Evolutionary conservation across 1,140 invertebrate genomes (phyloP), one percentile per base, ranked within the genome.

Genomic region (Leptinotarsa undecemlineata): DNA sequence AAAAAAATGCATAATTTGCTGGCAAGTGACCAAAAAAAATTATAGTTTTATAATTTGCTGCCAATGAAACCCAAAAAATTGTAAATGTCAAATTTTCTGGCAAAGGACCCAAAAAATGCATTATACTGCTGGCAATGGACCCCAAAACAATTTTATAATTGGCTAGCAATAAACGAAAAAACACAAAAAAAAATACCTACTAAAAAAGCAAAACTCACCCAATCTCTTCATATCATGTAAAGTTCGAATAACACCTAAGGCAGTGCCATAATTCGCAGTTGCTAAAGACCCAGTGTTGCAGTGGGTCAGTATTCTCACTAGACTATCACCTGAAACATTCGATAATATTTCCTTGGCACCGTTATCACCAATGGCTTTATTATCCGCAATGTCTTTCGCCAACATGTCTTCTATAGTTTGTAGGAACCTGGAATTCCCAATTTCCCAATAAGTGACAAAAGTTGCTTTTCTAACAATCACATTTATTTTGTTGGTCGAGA

Each of bases 271-370:
- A 71, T 95, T 97, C 74, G 95, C 95, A 33, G 98, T 99, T 3
- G 98, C 98, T 76, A 99, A 87, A 8, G 96, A 96, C 0, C 98
- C 98, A 14, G 98, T 99, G 85, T 99, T 99, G 84, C 98, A 99
- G 84, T 99, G 97, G 3, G 98, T 99, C 2, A 99, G 85, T 15
- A 99, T 87, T 68, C 89, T 88, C 0, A 96, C 88, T 60, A 85
- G 81, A 26, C 86, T 86, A 79, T 91, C 90, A 1, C 88, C 86
- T 62, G 87, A 80, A n/a, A 86, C 81, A 19, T 81, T 78, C 48
- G 86, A 85, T 5, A 95, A 80, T 80, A 98, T 95, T 77, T 92
- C 88, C 71, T 91, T 88, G 47, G 94, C 93, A 66, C 97, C 96
- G 87, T 89, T 88, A 76, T 91, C 86, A 63, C 96, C 96, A 82